phyloP scores from a whole-genome alignment of 2,113 vertebrate genomes.

The Glareola pratincola region DNA sequence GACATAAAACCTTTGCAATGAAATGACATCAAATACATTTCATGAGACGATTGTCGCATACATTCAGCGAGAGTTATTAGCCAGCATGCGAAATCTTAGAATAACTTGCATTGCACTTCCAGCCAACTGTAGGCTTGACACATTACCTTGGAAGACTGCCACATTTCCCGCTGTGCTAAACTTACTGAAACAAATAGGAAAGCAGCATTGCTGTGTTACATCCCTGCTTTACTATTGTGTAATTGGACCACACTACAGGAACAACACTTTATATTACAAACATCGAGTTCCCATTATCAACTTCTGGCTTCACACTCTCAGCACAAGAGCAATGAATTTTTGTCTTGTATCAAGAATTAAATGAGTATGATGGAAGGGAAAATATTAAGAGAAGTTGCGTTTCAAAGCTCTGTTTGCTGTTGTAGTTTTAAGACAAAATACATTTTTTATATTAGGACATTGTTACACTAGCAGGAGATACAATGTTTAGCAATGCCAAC shows the following conservation, averaged over 20 bases:
- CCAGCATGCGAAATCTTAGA: conserved; percentile 59
- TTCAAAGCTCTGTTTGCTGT: neutral
- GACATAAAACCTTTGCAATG: conserved; percentile 49
- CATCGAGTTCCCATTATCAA: conserved; percentile 59
- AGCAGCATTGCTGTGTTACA: conserved; percentile 70
- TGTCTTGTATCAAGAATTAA: conserved; percentile 35
- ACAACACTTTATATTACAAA: conserved; percentile 64
- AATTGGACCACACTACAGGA: conserved; percentile 75
- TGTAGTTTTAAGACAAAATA: neutral
- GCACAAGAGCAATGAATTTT: conserved; percentile 35
- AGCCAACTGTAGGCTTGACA: conserved; percentile 68
- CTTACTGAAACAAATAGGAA: conserved; percentile 82
- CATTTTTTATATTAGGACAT: neutral
- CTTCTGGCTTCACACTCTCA: conserved; percentile 19
- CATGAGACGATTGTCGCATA: conserved; percentile 45
- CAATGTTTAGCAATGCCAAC: neutral
- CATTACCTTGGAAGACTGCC: conserved; percentile 69
- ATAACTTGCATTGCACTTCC: conserved; percentile 69
- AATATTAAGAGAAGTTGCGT: neutral
- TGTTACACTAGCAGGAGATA: neutral
- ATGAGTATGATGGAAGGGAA: neutral
- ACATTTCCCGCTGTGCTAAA: conserved; percentile 78
- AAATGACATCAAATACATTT: conserved; percentile 60
- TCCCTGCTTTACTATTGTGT: conserved; percentile 75
- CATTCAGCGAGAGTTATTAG: conserved; percentile 67